phyloP scores from a whole-genome alignment of 2,113 vertebrate species.

The Panthera uncia region DNA sequence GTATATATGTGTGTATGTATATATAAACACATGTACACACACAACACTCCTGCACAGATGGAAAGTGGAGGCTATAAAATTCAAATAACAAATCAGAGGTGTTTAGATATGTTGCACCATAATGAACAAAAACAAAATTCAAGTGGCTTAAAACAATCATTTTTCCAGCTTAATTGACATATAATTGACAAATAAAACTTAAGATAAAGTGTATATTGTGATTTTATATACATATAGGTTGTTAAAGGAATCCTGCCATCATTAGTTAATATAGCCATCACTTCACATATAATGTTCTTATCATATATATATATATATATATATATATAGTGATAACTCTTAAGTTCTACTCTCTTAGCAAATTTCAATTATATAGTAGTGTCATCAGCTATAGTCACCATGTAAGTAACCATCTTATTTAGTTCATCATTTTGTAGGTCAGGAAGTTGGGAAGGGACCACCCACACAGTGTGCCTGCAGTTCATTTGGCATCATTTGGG shows the following conservation, averaged over 20 bases:
- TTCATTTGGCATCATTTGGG: neutral
- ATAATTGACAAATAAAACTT: neutral
- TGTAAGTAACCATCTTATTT: neutral
- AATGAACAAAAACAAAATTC: neutral
- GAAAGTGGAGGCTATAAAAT: neutral
- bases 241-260: neutral
- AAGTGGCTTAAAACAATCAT: neutral
- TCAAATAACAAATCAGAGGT: neutral
- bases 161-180: neutral
- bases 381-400: neutral
- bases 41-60: neutral
- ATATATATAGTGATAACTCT: neutral
- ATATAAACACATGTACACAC: neutral
- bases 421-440: neutral
- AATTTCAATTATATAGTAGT: neutral
- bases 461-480: neutral
- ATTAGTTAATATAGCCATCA: neutral
- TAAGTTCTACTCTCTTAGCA: neutral
- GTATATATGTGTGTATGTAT: fast-evolving
- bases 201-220: neutral
- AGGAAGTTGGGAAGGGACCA: neutral
- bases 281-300: neutral
- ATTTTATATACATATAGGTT: neutral
- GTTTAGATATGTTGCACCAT: neutral
- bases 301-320: neutral